These are phyloP conservation scores for Lutjanus argentimaculatus DNA, from an alignment of 2,797 vertebrate species.

Conservation along the genomic window DNA sequence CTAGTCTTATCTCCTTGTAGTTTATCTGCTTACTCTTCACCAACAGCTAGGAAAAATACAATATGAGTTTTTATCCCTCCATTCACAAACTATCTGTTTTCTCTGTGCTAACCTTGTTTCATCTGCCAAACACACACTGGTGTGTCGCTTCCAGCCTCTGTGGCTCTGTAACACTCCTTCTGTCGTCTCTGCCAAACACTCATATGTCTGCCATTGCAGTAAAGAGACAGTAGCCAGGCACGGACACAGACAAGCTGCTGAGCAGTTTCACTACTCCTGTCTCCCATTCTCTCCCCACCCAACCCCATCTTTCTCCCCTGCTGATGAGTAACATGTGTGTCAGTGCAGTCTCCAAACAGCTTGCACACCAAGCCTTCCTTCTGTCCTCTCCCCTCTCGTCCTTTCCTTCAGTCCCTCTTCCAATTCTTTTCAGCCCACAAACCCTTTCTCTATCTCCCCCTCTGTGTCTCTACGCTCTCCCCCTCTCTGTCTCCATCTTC, in stretches of 20 bases:
- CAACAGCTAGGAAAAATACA: constrained; percentile 23
- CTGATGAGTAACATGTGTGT: constrained; percentile 69
- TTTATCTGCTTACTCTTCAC: constrained; percentile 42
- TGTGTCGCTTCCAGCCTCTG: constrained; percentile 47
- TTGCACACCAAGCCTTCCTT: constrained; percentile 56
- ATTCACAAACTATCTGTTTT: constrained; percentile 45
- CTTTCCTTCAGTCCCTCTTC: constrained; percentile 30
- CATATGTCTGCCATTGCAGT: constrained; percentile 59
- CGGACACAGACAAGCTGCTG: constrained; percentile 59
- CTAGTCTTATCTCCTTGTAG: constrained; percentile 24
- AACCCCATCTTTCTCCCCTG: constrained; percentile 22
- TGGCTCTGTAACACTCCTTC: constrained; percentile 45
- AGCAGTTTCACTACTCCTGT: constrained; percentile 44
- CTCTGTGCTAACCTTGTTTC: constrained; percentile 42
- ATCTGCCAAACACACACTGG: constrained; percentile 49
- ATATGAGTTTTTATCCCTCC: constrained; percentile 20
- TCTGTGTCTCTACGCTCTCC: not conserved
- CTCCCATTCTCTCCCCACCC: not conserved
- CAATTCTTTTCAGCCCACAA: constrained; percentile 16
- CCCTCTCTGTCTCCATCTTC: constrained; percentile 27
- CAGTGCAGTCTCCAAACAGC: constrained; percentile 59
- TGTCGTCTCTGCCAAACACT: constrained; percentile 56
- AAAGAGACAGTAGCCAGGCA: constrained; percentile 64
- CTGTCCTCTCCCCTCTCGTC: constrained; percentile 45
- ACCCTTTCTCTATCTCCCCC: constrained; percentile 6